Conservation (phyloP, 1,140 invertebrate species). For the Bathynomus jamesi region DNA sequence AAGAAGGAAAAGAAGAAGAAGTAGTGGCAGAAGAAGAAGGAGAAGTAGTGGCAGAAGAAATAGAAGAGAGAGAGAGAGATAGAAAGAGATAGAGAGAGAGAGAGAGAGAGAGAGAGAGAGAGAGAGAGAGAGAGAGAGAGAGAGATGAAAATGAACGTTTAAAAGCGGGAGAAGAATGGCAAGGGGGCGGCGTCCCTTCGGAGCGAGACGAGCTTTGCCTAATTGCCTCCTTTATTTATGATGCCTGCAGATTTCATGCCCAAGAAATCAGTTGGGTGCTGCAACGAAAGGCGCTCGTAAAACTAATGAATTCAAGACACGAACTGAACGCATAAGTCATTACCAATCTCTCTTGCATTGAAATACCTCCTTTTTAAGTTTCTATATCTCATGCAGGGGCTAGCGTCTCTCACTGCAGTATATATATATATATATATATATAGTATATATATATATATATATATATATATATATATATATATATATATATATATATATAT, state of each 20-base stretch:
- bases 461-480: background rate
- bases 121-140: no score
- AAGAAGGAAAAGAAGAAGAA: no score
- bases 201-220: background rate
- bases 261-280: background rate
- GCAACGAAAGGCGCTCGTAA: background rate
- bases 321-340: background rate
- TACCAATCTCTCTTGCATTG: background rate
- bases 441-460: background rate
- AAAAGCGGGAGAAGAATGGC: background rate
- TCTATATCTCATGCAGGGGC: no score
- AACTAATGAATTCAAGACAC: slow-evolving; percentile 1
- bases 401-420: background rate
- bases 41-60: no score
- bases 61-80: no score
- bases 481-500: background rate
- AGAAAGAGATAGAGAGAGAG: no score
- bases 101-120: no score
- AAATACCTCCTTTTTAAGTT: background rate
- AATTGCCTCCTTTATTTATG: background rate
- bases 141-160: no score
- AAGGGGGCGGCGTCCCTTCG: background rate
- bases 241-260: background rate
- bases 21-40: no score
- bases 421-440: background rate